Base-by-base conservation (phyloP, 2,113 vertebrate species). In the Tragelaphus scriptus region DNA sequence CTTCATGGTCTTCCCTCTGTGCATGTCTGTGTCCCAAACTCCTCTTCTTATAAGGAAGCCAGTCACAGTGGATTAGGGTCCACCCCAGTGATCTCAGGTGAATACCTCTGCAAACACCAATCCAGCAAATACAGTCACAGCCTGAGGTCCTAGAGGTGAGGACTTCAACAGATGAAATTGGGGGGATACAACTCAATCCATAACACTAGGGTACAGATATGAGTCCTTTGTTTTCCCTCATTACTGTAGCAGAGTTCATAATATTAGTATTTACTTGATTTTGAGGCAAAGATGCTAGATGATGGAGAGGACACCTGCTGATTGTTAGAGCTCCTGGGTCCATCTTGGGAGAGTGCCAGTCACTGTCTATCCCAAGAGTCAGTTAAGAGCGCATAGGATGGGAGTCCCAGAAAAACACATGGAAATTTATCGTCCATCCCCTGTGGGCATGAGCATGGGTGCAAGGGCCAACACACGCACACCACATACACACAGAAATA, bases 401-500 rank as follows among this genome's bases (percentile, higher is more conserved):
- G 16, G 32, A 7, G 12, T 36, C 63, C 13, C 13, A 30, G 21
- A 40, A 32, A 68, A 58, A 71, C 13, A 26, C 44, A 5, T 0
- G 6, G 68, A 75, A 25, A 49, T 51, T 36, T 15, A 3, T 26
- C 51, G 4, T 11, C 58, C 19, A 32, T 11, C 51, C 7, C 36
- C 10, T 47, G 19, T 0, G 0, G 58, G 21, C 3, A 8, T 6
- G 68, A 53, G 17, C 21, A 12, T 11, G 2, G 1, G 0, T 11
- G 0, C 21, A 11, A 0, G 28, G 49, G 32, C 49, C 30, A n/a
- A 32, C n/a, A 32, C 13, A 4, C 14, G 6, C 3, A 58, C 32
- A n/a, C 19, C 28, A 9, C 14, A 81, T 1, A 32, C 40, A 28
- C 30, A 53, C 40, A 49, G 16, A 55, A 25, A 36, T 9, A 19